These are phyloP conservation scores for Xenopus petersii DNA, from an alignment of 2,797 vertebrate species.

Conservation along the genomic window DNA sequence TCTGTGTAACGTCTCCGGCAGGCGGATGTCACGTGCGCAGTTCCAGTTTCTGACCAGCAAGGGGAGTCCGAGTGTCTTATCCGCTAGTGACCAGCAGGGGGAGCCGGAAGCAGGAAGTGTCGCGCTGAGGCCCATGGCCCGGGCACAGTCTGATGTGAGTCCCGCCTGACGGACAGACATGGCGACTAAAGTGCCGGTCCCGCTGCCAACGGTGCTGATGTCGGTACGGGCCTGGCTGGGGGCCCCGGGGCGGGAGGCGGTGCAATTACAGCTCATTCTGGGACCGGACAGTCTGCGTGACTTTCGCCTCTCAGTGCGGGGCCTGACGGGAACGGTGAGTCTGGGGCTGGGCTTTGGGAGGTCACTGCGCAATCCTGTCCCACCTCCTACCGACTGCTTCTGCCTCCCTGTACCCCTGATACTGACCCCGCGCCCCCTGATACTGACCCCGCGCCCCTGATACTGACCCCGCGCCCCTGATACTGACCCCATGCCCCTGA, in stretches of 20 bases:
- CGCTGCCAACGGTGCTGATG: slow-evolving; percentile 72
- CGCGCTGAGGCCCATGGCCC: neutral
- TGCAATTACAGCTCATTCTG: slow-evolving; percentile 82
- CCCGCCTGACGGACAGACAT: neutral
- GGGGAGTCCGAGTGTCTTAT: neutral
- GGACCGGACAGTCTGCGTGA: slow-evolving; percentile 76
- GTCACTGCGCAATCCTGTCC: too few species aligned
- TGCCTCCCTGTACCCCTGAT: too few species aligned
- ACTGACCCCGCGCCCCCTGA: too few species aligned
- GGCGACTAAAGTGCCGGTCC: slow-evolving; percentile 8
- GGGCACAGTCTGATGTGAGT: neutral
- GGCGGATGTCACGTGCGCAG: too few species aligned
- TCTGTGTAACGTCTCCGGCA: too few species aligned
- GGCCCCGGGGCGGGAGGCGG: slow-evolving; percentile 50
- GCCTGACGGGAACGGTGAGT: slow-evolving; percentile 56
- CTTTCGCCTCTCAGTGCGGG: slow-evolving; percentile 74
- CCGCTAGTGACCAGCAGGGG: neutral
- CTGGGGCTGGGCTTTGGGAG: slow-evolving; percentile 30
- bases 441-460: too few species aligned
- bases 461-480: too few species aligned
- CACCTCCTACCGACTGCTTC: too few species aligned
- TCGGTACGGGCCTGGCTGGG: slow-evolving; percentile 78
- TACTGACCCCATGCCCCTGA: too few species aligned
- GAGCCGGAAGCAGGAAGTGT: neutral
- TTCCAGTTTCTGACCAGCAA: too few species aligned